Base-by-base conservation (phyloP, 2,797 vertebrate species). In the Hoplostethus mediterraneus region DNA sequence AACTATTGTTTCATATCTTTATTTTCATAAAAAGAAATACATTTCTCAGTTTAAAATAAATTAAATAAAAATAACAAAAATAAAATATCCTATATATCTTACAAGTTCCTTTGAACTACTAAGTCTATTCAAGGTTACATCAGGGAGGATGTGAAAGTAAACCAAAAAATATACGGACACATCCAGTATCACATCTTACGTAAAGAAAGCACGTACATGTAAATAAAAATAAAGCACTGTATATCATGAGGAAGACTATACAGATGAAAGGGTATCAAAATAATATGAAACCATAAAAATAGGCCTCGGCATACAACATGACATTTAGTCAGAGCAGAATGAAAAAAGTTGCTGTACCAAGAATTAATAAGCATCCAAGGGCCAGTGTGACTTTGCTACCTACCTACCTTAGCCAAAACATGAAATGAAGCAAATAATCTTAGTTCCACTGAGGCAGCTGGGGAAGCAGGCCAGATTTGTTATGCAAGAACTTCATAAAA, bases 21-120 rank as follows among this genome's bases (percentile, higher is more conserved):
- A 94, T 92, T 94, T 58, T 81, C 54, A 85, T 90, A 85, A 89
- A 93, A 89, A 87, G 67, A 84, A 86, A 73, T 79, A 73, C 38
- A 73, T 71, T 71, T 90, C 47, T 81, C 63, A 82, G 57, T 70
- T 71, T 65, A 83, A 75, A 84, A 84, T 87, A 90, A 88, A 87
- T 85, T 88, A 83, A 87, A 84, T 56, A 38, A 48, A 14, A 65
- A 55, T 80, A 84, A 79, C 67, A 87, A 88, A 86, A 90, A 89
- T 84, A 88, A 90, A 81, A 81, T 77, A 74, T 83, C 47, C 25
- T 67, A 70, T 85, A 79, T 66, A 83, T 77, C 30, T 86, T 66
- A 81, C 33, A 79, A 66, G 52, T 79, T 59, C 67, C 42, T 77
- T 58, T 68, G 5, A 76, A 74, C 54, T 0, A 73, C 66, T 49